Evolutionary conservation across 1,140 invertebrate genomes (phyloP), one percentile per base, ranked within the genome.

Genomic region (Drosophila gunungcola): DNA sequence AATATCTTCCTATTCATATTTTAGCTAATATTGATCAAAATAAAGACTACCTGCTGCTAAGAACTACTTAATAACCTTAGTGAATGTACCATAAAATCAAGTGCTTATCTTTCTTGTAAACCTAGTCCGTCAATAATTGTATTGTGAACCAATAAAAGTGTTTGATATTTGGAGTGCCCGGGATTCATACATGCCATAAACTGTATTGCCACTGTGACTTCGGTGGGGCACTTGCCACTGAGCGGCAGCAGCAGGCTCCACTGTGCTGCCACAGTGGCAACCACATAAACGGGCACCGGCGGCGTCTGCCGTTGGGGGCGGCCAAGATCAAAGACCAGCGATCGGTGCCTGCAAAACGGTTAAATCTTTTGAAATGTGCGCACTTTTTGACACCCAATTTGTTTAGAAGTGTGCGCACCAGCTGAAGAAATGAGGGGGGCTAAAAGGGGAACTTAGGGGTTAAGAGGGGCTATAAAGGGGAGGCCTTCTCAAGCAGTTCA

Each of bases 311-410:
- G 61, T 76, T 76, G 54, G 72, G 73, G 64, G 69, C 67, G 79
- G 84, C 73, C 49, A 42, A 88, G 84, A 88, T 88, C 84, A 88
- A 88, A 88, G 82, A 43, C 45, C 39, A 49, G 46, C 67, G 48
- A 64, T 38, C 27, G 55, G 74, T 76, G 76, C 73, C 80, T 81
- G 83, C 84, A 89, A 88, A 88, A 84, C 77, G 84, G 84, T 88
- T 88, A 89, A 88, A 84, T 90, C 85, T 90, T 90, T 90, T 90
- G 86, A 90, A 90, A 90, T 85, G 83, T 88, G 85, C 85, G 85
- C 85, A 90, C 85, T 90, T 90, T 90, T 90, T 90, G 85, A 90
- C 85, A 90, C 85, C 85, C 85, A 90, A 90, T 90, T 90, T 90
- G 85, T 90, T 90, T 90, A 90, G 86, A 90, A 90, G 86, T 82